Evolutionary conservation across 2,113 vertebrate genomes (phyloP).

Genomic region (Balaeniceps rex): DNA sequence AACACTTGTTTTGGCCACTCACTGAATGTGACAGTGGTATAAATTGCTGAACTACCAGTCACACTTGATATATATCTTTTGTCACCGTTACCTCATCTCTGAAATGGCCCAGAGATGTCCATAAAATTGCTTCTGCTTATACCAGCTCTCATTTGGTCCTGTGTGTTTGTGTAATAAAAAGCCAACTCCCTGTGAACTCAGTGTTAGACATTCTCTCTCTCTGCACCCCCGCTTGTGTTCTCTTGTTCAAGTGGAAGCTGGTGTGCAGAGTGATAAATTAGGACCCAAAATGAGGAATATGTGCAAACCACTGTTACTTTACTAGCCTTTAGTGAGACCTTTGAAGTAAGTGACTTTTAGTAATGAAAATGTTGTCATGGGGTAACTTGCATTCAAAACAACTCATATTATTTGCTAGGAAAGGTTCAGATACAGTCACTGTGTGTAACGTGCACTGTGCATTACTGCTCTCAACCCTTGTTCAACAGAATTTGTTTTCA

Average conservation of each 20-base stretch:
- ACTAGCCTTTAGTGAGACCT: not conserved
- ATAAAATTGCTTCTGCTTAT: not conserved
- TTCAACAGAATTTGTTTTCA: not conserved
- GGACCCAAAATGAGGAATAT: not conserved
- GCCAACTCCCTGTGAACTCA: not conserved
- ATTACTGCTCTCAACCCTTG: not conserved
- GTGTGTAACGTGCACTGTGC: not conserved
- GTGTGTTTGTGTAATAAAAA: not conserved
- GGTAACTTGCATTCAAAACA: not conserved
- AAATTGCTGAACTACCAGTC: not conserved
- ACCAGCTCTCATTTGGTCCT: not conserved
- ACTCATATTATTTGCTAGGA: not conserved
- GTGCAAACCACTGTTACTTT: not conserved
- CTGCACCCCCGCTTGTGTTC: too few species aligned
- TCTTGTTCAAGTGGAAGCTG: not conserved
- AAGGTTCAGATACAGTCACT: not conserved
- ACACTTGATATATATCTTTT: not conserved
- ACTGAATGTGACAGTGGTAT: not conserved
- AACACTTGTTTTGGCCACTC: not conserved
- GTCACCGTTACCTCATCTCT: not conserved
- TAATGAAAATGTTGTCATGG: not conserved
- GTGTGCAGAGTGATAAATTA: not conserved
- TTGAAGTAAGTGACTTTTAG: not conserved
- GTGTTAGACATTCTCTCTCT: not conserved
- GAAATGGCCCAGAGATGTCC: not conserved